Evolutionary conservation across 2,113 vertebrate genomes (phyloP), one percentile per base, ranked within the genome.

Genomic region (Ochotona princeps): DNA sequence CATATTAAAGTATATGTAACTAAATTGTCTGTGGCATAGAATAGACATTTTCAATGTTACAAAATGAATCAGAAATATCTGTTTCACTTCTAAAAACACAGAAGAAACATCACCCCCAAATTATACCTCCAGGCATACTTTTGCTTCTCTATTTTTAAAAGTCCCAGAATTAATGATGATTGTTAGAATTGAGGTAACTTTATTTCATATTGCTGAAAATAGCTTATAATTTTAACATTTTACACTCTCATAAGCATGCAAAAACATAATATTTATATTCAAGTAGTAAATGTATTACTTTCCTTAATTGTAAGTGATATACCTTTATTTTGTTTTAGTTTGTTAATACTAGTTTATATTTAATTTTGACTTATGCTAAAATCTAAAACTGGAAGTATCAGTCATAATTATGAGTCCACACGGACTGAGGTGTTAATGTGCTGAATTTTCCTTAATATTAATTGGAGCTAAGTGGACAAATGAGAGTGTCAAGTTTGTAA

Each of bases 391-490:
- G 90, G 90, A 73, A 96, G 96, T 81, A 92, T 91, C 86, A 66
- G 13, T 92, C 73, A 91, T 97, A 95, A 96, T 91, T 96, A 92
- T 82, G 83, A 92, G 94, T 93, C 49, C 93, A 89, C 81, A 67
- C 86, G 93, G 44, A 81, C 87, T 90, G 92, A 92, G 92, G 96
- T 95, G 75, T 85, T 96, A 96, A 96, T 96, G 30, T 81, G 80
- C 87, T 92, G 80, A 95, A 84, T 18, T 96, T 54, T 21, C 51
- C 94, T 97, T 96, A 96, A 93, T 97, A 89, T 97, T 96, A 96
- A 96, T 97, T 73, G 74, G 75, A 96, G 8, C 85, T 94, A 85
- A 92, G 54, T 93, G 32, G 93, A 49, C 35, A 94, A 70, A 86
- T 92, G 73, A 92, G 85, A 94, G 72, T 86, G 93, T 90, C 92